These are phyloP conservation scores for Ryuthela nishihirai DNA, from an alignment of 2,888 invertebrate species.

Conservation along the genomic window DNA sequence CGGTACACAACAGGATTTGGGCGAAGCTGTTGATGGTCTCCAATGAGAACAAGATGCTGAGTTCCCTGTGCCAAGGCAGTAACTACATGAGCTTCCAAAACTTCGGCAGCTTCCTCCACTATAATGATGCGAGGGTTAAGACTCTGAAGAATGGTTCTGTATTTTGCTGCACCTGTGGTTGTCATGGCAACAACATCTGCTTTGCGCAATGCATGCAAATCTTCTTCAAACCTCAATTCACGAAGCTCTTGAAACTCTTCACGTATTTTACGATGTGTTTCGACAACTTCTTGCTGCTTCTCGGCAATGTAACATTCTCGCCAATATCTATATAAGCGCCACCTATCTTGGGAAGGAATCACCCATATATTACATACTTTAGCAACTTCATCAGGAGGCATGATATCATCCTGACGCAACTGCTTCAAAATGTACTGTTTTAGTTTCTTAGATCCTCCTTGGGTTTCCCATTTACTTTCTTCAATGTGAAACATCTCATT, in stretches of 20 bases:
- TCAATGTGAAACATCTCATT: no score
- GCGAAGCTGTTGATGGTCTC: slow-evolving; percentile 54
- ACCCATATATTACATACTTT: slow-evolving; percentile 13
- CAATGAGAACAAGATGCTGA: slow-evolving; percentile 76
- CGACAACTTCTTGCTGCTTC: neutral
- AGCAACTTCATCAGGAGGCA: slow-evolving; percentile 3
- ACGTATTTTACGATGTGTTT: slow-evolving; percentile 1
- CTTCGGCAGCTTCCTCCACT: slow-evolving; percentile 87
- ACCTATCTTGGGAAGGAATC: slow-evolving; percentile 3
- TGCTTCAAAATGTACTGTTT: neutral
- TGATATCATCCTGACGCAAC: neutral
- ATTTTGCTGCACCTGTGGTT: slow-evolving; percentile 69
- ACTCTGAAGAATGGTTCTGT: slow-evolving; percentile 60
- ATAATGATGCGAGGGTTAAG: slow-evolving; percentile 61
- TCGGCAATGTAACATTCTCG: slow-evolving; percentile 3
- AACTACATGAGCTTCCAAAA: slow-evolving; percentile 77
- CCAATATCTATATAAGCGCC: slow-evolving; percentile 33
- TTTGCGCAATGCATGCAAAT: slow-evolving; percentile 8
- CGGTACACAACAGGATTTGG: slow-evolving; percentile 51
- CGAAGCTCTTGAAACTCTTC: slow-evolving; percentile 3
- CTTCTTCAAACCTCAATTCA: slow-evolving; percentile 17
- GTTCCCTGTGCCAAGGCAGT: slow-evolving; percentile 67
- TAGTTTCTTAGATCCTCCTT: slow-evolving; percentile 3
- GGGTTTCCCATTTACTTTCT: slow-evolving; percentile 4
- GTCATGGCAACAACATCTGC: slow-evolving; percentile 63